Conservation (phyloP, 2,797 vertebrate genomes). For the Myotis vivesi region DNA sequence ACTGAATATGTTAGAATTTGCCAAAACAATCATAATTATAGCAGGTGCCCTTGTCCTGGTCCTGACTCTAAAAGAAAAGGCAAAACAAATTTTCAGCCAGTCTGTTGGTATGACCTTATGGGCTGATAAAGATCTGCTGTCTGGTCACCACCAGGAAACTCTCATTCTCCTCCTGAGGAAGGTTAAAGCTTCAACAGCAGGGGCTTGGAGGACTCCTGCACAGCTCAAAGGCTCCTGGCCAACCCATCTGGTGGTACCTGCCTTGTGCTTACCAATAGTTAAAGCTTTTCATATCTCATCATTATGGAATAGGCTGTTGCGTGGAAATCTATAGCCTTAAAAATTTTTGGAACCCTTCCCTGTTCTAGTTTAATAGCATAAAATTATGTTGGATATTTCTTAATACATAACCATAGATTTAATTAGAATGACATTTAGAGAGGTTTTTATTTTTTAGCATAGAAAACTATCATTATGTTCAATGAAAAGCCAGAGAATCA, state of each 20-base stretch:
- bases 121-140: background rate
- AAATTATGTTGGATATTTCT: background rate
- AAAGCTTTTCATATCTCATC: background rate
- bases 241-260: background rate
- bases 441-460: background rate
- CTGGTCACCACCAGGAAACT: background rate
- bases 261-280: background rate
- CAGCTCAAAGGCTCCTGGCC: background rate
- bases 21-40: background rate
- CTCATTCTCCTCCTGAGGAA: background rate
- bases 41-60: background rate
- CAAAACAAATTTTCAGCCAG: background rate
- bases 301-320: background rate
- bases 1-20: background rate
- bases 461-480: background rate
- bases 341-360: background rate
- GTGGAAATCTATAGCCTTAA: background rate
- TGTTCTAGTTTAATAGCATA: background rate
- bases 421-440: background rate
- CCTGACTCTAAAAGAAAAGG: background rate
- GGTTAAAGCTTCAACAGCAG: rapidly evolving
- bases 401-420: background rate
- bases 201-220: background rate
- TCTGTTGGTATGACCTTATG: background rate
- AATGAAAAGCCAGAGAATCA: background rate